Percentiles rank a stretch among this genome's conserved stretches.
Evolutionary conservation across 2,113 vertebrate species (phyloP).

Genomic region (Carollia perspicillata): DNA sequence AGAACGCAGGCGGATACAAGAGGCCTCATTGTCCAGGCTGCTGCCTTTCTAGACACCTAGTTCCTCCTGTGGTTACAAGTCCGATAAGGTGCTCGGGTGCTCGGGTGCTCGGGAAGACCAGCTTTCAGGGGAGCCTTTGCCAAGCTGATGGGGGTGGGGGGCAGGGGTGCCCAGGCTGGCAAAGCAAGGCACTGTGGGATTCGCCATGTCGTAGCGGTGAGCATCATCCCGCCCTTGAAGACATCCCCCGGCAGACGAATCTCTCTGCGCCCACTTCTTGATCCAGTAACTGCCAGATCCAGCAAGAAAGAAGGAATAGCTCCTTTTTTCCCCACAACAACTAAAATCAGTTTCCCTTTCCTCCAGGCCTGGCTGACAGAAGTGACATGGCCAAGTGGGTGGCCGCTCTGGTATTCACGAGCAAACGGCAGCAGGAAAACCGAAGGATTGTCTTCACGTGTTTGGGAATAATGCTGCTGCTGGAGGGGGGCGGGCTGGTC

Average conservation of each 20-base stretch:
- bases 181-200: not conserved
- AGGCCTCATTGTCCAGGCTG: not conserved
- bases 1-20: not conserved
- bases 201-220: not conserved
- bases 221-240: not conserved
- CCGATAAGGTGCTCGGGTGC: too few relatives aligned
- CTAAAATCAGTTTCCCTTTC: not conserved
- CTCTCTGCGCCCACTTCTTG: not conserved
- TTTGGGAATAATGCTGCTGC: not conserved
- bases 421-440: not conserved
- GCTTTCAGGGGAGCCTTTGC: not conserved
- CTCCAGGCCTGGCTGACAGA: not conserved
- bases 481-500: not conserved
- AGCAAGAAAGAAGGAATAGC: not conserved
- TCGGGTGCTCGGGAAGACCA: not conserved
- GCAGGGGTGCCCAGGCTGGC: not conserved
- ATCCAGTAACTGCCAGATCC: not conserved
- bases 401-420: not conserved
- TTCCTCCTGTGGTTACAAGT: not conserved
- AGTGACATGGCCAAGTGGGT: not conserved
- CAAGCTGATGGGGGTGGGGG: not conserved
- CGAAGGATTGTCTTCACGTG: not conserved
- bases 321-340: not conserved
- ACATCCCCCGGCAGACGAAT: not conserved
- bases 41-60: not conserved